Evolutionary conservation across 2,797 vertebrate species (phyloP).

Genomic region (Arremon aurantiirostris): DNA sequence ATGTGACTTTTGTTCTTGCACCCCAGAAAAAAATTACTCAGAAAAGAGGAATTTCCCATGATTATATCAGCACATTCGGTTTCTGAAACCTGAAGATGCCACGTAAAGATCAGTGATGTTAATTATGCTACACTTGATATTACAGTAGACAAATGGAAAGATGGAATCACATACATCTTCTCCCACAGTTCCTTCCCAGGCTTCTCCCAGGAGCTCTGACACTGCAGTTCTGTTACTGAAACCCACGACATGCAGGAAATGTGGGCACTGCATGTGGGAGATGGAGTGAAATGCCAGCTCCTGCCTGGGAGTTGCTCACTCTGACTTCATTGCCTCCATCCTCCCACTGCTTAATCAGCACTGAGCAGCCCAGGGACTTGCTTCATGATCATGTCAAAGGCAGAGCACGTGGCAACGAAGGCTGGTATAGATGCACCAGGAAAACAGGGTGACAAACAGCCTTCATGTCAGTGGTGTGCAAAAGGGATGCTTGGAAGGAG

Average conservation of each 20-base stretch:
- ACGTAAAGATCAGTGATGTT: background rate
- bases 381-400: background rate
- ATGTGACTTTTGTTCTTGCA: background rate
- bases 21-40: background rate
- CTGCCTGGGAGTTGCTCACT: constrained; percentile 53
- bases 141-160: background rate
- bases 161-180: background rate
- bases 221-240: background rate
- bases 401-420: background rate
- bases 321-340: constrained; percentile 46
- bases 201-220: constrained; percentile 18
- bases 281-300: constrained; percentile 47
- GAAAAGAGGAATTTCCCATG: background rate
- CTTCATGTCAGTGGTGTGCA: fast-evolving
- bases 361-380: background rate
- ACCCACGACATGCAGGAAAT: constrained; percentile 3
- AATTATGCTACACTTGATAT: background rate
- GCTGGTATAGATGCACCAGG: background rate
- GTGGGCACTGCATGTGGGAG: constrained; percentile 7
- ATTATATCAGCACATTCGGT: background rate
- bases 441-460: background rate
- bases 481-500: background rate
- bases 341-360: constrained; percentile 14
- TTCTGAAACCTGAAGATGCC: background rate
- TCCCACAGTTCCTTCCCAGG: constrained; percentile 1